phyloP scores from a whole-genome alignment of 1,140 invertebrate species.

The Gonioctena quinquepunctata region DNA sequence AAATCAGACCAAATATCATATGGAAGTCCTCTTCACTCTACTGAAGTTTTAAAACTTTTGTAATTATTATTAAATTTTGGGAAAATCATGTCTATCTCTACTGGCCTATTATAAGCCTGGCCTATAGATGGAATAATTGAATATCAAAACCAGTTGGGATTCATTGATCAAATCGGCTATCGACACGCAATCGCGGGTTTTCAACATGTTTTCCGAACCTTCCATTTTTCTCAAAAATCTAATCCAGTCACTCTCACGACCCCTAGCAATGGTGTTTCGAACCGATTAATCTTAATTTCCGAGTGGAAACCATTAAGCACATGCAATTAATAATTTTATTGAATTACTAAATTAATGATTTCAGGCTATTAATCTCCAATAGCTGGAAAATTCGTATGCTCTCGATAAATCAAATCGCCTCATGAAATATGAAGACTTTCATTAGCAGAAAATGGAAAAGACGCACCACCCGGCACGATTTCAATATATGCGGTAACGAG shows the following conservation, averaged over 20 bases:
- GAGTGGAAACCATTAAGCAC: slow-evolving; percentile 20
- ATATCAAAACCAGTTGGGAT: no score
- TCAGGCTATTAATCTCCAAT: slow-evolving; percentile 14
- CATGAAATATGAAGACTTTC: slow-evolving; percentile 11
- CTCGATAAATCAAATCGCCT: slow-evolving; percentile 14
- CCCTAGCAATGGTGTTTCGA: neutral
- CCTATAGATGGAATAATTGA: no score
- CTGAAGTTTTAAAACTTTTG: no score
- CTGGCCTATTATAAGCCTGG: no score
- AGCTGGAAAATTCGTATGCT: slow-evolving; percentile 14
- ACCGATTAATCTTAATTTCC: slow-evolving; percentile 20
- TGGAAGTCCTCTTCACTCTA: no score
- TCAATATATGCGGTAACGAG: neutral
- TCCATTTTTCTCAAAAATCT: slow-evolving; percentile 4
- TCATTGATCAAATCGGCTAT: no score
- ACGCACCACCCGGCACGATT: neutral
- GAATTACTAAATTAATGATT: slow-evolving; percentile 24
- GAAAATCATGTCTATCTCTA: no score
- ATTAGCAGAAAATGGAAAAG: slow-evolving; percentile 4
- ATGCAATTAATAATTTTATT: slow-evolving; percentile 24
- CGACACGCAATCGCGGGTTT: no score
- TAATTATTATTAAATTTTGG: no score
- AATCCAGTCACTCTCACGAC: slow-evolving; percentile 7
- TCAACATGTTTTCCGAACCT: no score
- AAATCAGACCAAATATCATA: no score